Base-by-base conservation (phyloP, 2,888 invertebrate genomes). In the Miltochrista miniata region DNA sequence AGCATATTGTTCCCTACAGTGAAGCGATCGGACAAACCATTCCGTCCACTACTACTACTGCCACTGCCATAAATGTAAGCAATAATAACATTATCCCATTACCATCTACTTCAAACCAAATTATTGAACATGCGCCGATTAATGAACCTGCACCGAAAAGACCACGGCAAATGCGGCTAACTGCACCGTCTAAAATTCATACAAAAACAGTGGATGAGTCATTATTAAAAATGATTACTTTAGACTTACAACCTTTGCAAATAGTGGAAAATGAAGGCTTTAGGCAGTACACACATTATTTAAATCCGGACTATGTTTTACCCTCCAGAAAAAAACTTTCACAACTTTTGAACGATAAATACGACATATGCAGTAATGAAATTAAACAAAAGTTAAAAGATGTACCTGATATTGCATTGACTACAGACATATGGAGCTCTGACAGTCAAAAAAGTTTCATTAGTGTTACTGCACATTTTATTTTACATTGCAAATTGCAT, bases 401-500 rank as follows among this genome's bases (percentile, higher is more conserved):
- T 45, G 34, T 40, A 33, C 35, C 38, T 18, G 33, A 51, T 51
- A 36, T 51, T 12, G 48, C 48, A 12, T 29, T 45, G 34, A 51
- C 45, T 36, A 39, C 51, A 41, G 51, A 51, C 18, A 45, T 31
- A 38, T 52, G 52, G 52, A 48, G 37, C 29, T 52, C 52, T n/a
- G 52, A 52, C 33, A 39, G 37, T 38, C 31, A 52, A 29, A 47
- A 48, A 30, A 44, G 43, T 30, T 52, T 48, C 18, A 44, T 52
- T 12, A 43, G 47, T 44, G 29, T 39, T 10, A 52, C 47, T 33
- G 43, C 33, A 30, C 52, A 52, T 52, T 52, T 39, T 39, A 52
- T 52, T n/a, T 29, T 35, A 24, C 10, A 48, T 38, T 38, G 12
- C 8, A 48, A 31, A 29, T 48, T 52, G 15, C 31, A 52, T 4